These are phyloP conservation scores for Disparrhopalites patrizii DNA, from an alignment of 2,888 invertebrate genomes.

Conservation along the genomic window DNA sequence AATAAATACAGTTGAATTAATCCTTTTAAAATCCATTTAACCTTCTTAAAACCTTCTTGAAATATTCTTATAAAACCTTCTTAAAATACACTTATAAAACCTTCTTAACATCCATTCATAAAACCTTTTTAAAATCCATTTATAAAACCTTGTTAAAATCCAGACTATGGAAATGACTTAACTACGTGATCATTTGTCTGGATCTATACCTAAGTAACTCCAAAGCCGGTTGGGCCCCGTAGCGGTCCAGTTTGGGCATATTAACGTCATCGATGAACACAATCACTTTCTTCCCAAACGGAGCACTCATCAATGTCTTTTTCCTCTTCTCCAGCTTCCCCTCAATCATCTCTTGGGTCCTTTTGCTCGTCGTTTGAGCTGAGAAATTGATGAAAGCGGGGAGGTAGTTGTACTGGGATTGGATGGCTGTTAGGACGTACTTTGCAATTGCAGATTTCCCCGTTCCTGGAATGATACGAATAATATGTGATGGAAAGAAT, in stretches of 20 bases:
- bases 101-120: too few relatives aligned
- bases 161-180: not conserved
- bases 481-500: too few relatives aligned
- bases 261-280: conserved; percentile 89
- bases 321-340: conserved; percentile 77
- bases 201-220: conserved; percentile 68
- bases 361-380: conserved; percentile 79
- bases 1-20: too few relatives aligned
- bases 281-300: conserved; percentile 73
- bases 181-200: not conserved
- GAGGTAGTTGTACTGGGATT: conserved; percentile 61
- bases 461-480: conserved; percentile 60
- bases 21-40: too few relatives aligned
- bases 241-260: conserved; percentile 81
- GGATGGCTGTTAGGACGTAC: conserved; percentile 65
- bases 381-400: conserved; percentile 82
- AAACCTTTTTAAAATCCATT: too few relatives aligned
- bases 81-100: too few relatives aligned
- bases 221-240: conserved; percentile 88
- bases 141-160: not conserved
- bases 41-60: too few relatives aligned
- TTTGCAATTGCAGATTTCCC: conserved; percentile 85
- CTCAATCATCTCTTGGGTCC: conserved; percentile 81
- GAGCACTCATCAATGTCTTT: conserved; percentile 73
- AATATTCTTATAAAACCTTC: too few relatives aligned